Base-by-base conservation (phyloP, 2,113 vertebrate species). In the Phasianus colchicus region DNA sequence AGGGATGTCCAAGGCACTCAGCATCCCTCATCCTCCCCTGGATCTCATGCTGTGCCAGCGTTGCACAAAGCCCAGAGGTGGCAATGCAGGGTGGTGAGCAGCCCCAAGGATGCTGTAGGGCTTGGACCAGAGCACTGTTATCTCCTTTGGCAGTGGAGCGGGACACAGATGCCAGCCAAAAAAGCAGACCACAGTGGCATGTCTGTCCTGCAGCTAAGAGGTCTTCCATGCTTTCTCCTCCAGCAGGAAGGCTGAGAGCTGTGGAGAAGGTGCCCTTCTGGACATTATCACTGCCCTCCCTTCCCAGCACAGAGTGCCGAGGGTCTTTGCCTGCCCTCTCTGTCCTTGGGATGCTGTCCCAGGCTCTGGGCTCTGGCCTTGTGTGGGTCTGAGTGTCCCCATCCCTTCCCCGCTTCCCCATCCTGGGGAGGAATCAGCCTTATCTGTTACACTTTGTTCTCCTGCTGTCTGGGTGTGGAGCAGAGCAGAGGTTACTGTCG, bases 381-480 rank as follows among this genome's bases (percentile, higher is more conserved):
- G 95, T 93, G 79, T 63, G 85, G 87, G 78, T 94, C 83, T 83
- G 81, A 52, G 67, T 0, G 72, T 96, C 91, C 65, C 65, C 64
- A 76, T 96, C 25, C 67, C 70, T 54, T 91, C 87, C 71, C 81
- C 18, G 7, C 73, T 93, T 63, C 71, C 45, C 74, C 76, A 45
- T 57, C 38, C 30, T 13, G 3, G 81, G 94, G 92, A 89, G 76
- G 79, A 96, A 92, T 84, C 58, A 4, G 76, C 82, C 73, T 95
- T 96, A 94, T 96, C 96, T 95, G 81, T 97, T 94, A 90, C 90
- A 91, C 97, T 98, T 97, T 92, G 90, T 95, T 97, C 97, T 90
- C 67, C 58, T 88, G 90, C 86, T 95, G 96, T 92, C 94, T 94
- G 96, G 92, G 96, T 77, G 94, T 74, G 94, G 91, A 96, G 90